Percentiles rank a stretch among this genome's conserved stretches.
These are phyloP conservation scores for Aricia agestis DNA, from an alignment of 1,140 invertebrate species.

Conservation along the genomic window DNA sequence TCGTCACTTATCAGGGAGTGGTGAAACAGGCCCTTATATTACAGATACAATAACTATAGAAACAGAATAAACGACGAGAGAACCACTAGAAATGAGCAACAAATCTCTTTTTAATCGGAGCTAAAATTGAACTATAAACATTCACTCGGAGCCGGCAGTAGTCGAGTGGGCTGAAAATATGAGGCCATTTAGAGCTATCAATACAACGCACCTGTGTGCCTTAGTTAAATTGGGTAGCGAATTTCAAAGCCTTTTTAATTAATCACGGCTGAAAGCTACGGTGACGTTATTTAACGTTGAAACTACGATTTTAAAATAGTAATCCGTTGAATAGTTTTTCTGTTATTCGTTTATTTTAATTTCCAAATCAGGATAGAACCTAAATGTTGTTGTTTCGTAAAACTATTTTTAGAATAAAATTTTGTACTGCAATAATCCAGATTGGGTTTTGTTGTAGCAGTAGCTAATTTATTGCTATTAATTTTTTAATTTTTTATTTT, in stretches of 20 bases:
- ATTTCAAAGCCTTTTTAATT: slow-evolving; percentile 4
- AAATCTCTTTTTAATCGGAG: background rate
- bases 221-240: slow-evolving; percentile 1
- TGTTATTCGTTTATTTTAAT: too few relatives aligned
- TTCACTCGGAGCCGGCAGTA: background rate
- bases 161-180: slow-evolving; percentile 1
- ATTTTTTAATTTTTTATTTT: too few relatives aligned
- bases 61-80: background rate
- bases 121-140: slow-evolving; percentile 13
- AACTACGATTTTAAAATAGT: background rate
- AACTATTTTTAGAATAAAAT: too few relatives aligned
- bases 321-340: too few relatives aligned
- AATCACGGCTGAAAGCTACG: background rate
- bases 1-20: too few relatives aligned
- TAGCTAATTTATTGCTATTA: too few relatives aligned
- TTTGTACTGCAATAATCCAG: too few relatives aligned
- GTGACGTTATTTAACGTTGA: background rate
- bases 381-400: too few relatives aligned
- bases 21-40: too few relatives aligned
- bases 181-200: slow-evolving; percentile 8
- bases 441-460: too few relatives aligned
- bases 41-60: too few relatives aligned
- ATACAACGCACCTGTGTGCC: background rate
- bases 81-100: background rate
- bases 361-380: too few relatives aligned